Conservation (phyloP, 1,140 invertebrate genomes). For the Bicyclus anynana region DNA sequence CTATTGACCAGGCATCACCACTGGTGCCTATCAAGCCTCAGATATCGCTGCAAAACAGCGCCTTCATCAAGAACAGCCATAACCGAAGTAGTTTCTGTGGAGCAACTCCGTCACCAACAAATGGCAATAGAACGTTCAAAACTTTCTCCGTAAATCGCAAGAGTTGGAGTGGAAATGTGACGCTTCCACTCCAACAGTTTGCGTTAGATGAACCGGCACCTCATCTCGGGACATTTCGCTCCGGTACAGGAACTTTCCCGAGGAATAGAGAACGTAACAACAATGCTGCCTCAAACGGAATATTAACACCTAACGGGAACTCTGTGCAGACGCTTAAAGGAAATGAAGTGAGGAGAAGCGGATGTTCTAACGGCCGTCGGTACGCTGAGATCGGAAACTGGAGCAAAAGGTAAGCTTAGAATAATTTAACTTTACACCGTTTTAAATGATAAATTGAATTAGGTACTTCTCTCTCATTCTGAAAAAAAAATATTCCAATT, state of each 20-base stretch:
- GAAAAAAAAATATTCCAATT: too few species aligned
- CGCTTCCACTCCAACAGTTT: slow-evolving; percentile 71
- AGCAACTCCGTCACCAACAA: slow-evolving; percentile 60
- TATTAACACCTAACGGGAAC: slow-evolving; percentile 76
- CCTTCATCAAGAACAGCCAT: slow-evolving; percentile 74
- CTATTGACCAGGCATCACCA: slow-evolving; percentile 73
- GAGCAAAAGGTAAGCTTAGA: slow-evolving; percentile 68
- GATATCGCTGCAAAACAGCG: slow-evolving; percentile 67
- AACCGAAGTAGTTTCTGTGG: slow-evolving; percentile 75
- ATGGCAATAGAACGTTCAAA: slow-evolving; percentile 67
- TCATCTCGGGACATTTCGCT: slow-evolving; percentile 69
- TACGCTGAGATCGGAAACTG: slow-evolving; percentile 78
- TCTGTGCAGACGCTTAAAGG: slow-evolving; percentile 65
- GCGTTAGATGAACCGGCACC: slow-evolving; percentile 56
- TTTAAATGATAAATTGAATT: too few species aligned
- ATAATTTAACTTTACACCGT: slow-evolving; percentile 1
- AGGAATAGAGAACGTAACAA: slow-evolving; percentile 71
- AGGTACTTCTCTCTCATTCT: too few species aligned
- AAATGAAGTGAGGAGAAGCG: slow-evolving; percentile 75
- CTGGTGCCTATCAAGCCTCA: slow-evolving; percentile 76
- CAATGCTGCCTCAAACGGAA: slow-evolving; percentile 61
- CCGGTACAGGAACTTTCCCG: slow-evolving; percentile 69
- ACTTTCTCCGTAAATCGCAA: slow-evolving; percentile 73
- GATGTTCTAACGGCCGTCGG: slow-evolving; percentile 69
- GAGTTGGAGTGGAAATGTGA: slow-evolving; percentile 76